Base-by-base conservation (phyloP, 2,797 vertebrate species). In the Poecilia velifera region DNA sequence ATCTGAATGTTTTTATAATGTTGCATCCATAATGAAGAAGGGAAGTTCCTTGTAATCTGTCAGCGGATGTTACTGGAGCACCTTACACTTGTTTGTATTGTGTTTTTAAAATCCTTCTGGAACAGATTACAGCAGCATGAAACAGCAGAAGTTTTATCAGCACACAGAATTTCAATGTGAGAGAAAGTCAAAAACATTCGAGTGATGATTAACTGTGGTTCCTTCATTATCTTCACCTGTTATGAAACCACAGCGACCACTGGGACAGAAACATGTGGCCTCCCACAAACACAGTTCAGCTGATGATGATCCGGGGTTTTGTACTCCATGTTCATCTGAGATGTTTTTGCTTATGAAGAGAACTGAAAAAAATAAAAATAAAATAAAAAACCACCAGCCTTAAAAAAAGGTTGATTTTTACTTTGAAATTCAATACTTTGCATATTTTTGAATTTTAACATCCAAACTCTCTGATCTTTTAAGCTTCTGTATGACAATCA, bases 191-290 rank as follows among this genome's bases (percentile, higher is more conserved):
- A 90, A 89, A 93, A 93, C 88, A 88, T 83, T 72, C 81, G 1
- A 86, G 91, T 51, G 88, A 91, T 88, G 76, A 88, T 90, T 86
- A 91, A 91, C 88, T 74, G 51, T 18, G 39, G 73, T 59, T 43
- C 22, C 3, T 7, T 43, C 79, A 78, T 82, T 82, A 82, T 64
- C 59, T 85, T 22, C 28, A 74, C 4, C 0, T 81, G 66, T 90
- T 89, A 47, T 85, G 73, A 70, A 91, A 92, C 22, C 57, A 64
- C 73, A 47, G 71, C 9, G 31, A 78, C 39, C n/a, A 49, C 34
- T 51, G 36, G n/a, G 53, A 68, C 59, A 34, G 14, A 62, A 34
- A 62, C 59, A 59, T 59, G 57, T 12, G 28, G 28, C 57, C n/a
- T 59, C n/a, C n/a, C 28, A 62, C 12, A 62, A 62, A 3, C 55